phyloP scores from a whole-genome alignment of 2,797 vertebrate species.

The Ctenosaura bakeri region DNA sequence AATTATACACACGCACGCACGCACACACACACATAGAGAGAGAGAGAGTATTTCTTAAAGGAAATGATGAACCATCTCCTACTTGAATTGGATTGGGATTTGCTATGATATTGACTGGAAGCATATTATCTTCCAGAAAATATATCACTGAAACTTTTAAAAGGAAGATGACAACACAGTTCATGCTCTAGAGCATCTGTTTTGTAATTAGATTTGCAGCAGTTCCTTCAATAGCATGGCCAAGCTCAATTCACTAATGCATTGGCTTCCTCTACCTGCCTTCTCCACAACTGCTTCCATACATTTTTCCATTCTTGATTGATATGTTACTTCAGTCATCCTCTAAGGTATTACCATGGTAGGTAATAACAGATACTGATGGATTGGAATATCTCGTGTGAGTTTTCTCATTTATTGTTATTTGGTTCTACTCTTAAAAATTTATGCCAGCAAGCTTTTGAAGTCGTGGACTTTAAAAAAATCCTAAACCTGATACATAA shows the following conservation, averaged over 20 bases:
- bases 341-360: neutral
- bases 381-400: neutral
- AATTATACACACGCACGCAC: too few relatives aligned
- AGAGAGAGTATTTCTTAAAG: slow-evolving; percentile 21
- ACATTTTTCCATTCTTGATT: neutral
- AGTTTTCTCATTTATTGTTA: neutral
- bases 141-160: neutral
- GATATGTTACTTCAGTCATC: neutral
- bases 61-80: slow-evolving; percentile 21
- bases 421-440: neutral
- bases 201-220: slow-evolving; percentile 36
- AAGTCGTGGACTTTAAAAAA: neutral
- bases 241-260: slow-evolving; percentile 30
- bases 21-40: too few relatives aligned
- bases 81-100: slow-evolving; percentile 23
- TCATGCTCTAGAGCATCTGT: slow-evolving; percentile 10
- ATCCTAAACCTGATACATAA: neutral
- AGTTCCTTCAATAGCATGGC: slow-evolving; percentile 23
- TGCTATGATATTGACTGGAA: neutral
- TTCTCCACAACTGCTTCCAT: neutral
- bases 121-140: slow-evolving; percentile 33
- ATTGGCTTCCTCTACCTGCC: neutral
- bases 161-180: neutral
- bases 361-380: slow-evolving; percentile 15
- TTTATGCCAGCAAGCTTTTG: neutral